These are phyloP conservation scores for Acanthurus leucopareius DNA, from an alignment of 2,797 vertebrate genomes.

Conservation along the genomic window DNA sequence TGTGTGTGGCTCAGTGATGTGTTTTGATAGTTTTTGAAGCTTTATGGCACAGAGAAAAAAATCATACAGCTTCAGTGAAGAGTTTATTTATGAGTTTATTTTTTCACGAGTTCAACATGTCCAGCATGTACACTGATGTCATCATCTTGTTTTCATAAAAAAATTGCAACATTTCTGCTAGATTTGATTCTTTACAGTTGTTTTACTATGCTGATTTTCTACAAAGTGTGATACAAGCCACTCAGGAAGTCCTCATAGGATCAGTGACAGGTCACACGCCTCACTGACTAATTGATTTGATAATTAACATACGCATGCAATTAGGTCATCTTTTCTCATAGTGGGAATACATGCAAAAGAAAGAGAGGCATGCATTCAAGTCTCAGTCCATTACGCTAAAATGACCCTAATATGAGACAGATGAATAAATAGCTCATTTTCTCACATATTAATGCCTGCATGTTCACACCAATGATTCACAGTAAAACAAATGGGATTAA, in stretches of 20 bases:
- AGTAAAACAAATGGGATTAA: slow-evolving; percentile 29
- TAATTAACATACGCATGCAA: slow-evolving; percentile 43
- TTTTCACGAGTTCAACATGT: too few species aligned
- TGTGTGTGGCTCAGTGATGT: too few species aligned
- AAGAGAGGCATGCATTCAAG: slow-evolving; percentile 1
- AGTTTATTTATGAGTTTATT: too few species aligned
- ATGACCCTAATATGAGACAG: slow-evolving; percentile 36
- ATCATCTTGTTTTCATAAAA: slow-evolving; percentile 8
- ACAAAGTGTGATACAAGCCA: slow-evolving; percentile 16
- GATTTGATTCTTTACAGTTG: neutral
- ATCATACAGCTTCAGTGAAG: too few species aligned
- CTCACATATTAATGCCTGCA: slow-evolving; percentile 29
- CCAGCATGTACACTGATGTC: slow-evolving; percentile 3
- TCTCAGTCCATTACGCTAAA: slow-evolving; percentile 27
- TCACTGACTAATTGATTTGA: slow-evolving; percentile 55
- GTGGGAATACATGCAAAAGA: slow-evolving; percentile 31
- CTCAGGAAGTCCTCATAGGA: slow-evolving; percentile 39
- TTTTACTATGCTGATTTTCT: slow-evolving; percentile 10
- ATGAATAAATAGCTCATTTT: slow-evolving; percentile 36
- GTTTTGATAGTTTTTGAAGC: too few species aligned
- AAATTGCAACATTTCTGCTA: slow-evolving; percentile 7
- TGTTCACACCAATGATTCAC: slow-evolving; percentile 43
- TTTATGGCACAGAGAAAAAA: too few species aligned
- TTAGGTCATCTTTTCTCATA: slow-evolving; percentile 18
- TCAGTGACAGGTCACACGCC: slow-evolving; percentile 48